phyloP scores from a whole-genome alignment of 2,797 vertebrate species.

The Enteromius mattozi region DNA sequence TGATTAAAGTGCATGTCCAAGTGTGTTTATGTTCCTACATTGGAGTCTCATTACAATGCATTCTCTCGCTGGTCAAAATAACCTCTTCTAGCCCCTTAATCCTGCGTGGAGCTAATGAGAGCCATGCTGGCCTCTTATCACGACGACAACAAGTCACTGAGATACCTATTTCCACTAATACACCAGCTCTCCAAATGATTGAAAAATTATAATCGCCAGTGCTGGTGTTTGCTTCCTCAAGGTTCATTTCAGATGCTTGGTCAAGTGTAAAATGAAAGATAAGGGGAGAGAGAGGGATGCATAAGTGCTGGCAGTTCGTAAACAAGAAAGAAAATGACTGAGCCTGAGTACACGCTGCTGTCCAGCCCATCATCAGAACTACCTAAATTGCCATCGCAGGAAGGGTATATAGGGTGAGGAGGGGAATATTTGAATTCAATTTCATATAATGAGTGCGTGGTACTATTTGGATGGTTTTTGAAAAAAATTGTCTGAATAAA shows the following conservation, averaged over 20 bases:
- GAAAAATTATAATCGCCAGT: conserved; percentile 73
- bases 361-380: conserved; percentile 16
- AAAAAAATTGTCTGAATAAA: not conserved
- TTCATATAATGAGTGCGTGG: not conserved
- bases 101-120: conserved; percentile 79
- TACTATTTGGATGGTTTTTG: not conserved
- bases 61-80: conserved; percentile 77
- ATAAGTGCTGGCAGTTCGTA: conserved; percentile 50
- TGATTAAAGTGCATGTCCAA: conserved; percentile 80
- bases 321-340: conserved; percentile 50
- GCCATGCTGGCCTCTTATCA: conserved; percentile 74
- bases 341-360: not conserved
- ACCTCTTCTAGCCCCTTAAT: conserved; percentile 75
- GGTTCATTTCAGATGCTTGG: conserved; percentile 69
- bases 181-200: conserved; percentile 72
- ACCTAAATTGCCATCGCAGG: not conserved
- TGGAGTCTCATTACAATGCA: conserved; percentile 81
- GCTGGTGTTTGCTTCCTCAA: conserved; percentile 57
- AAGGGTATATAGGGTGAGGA: not conserved
- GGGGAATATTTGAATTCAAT: not conserved
- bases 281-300: conserved; percentile 57
- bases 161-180: conserved; percentile 63
- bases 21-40: conserved; percentile 71
- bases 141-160: conserved; percentile 69
- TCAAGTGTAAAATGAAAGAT: conserved; percentile 73